Evolutionary conservation across 2,797 vertebrate species (phyloP), one percentile per base, ranked within the genome.

Genomic region (Cheirogaleus major): DNA sequence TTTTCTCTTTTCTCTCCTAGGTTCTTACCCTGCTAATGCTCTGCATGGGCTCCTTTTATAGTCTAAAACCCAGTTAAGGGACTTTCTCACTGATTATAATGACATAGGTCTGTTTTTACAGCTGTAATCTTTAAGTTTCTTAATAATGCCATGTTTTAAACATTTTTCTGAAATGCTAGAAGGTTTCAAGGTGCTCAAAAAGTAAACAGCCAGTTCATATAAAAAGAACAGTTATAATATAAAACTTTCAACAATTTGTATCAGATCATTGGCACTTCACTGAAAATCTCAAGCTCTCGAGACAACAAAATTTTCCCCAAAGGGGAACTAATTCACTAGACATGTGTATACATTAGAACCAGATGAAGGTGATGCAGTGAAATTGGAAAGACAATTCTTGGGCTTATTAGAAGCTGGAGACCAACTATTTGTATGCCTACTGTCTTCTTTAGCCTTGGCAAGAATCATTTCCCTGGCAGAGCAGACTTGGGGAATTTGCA

Each of bases 51-150:
- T 96, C 84, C 72, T 96, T 98, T 97, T 95, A 93, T 89, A 94
- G 90, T 89, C 95, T 88, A 81, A 98, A 97, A 94, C 59, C 70
- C 78, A 93, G 90, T 87, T 89, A 92, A 95, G 96, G 93, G 94
- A 97, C 95, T 94, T 97, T 96, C 87, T 96, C 82, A 69, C 90
- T 97, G 97, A 98, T 97, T 95, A 83, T 98, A 98, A 98, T 97
- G 93, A 96, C 88, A 97, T 80, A 94, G 95, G 95, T 95, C 92
- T 98, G 97, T 97, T 98, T 98, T 96, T 87, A 96, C 97, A 97
- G 97, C 96, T 97, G 95, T 86, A 91, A 93, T 96, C 95, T 90
- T 92, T 91, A 95, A 67, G 45, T 97, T 97, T 83, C 96, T 97
- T 96, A 97, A 95, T 97, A 97, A 96, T 91, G 32, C 83, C 88